phyloP scores from a whole-genome alignment of 2,888 invertebrate genomes.

The Rotaria magnacalcarata region DNA sequence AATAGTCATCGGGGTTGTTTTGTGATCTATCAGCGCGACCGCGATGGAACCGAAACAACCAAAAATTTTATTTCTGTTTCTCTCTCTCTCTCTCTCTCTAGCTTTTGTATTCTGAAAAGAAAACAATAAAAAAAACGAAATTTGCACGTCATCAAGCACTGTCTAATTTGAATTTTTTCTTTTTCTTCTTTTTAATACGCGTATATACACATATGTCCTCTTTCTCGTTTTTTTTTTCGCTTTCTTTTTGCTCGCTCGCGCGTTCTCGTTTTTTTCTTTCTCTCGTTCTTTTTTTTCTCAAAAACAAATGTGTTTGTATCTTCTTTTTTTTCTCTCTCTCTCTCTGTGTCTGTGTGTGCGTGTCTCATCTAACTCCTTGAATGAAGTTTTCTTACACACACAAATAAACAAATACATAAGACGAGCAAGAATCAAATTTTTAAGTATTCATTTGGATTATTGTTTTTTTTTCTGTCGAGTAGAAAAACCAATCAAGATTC shows the following conservation, averaged over 20 bases:
- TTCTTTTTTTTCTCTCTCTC: neutral
- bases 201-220: conserved; percentile 3
- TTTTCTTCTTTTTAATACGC: conserved; percentile 22
- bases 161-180: conserved; percentile 21
- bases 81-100: neutral
- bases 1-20: conserved; percentile 23
- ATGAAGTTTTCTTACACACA: conserved; percentile 31
- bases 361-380: conserved; percentile 26
- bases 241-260: neutral
- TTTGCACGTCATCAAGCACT: conserved; percentile 22
- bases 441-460: neutral
- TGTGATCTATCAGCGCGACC: conserved; percentile 1
- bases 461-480: neutral
- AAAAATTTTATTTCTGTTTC: conserved; percentile 6
- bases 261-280: neutral
- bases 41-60: neutral
- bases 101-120: conserved; percentile 12
- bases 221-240: neutral
- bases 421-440: conserved; percentile 21
- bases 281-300: neutral
- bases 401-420: conserved; percentile 13
- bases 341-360: conserved; percentile 29
- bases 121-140: conserved; percentile 22
- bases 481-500: neutral
- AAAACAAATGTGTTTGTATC: conserved; percentile 31